A percentile compares a stretch with the other conserved stretches of the same genome.
Evolutionary conservation across 1,140 invertebrate species (phyloP).

Genomic region (Batillaria attramentaria): DNA sequence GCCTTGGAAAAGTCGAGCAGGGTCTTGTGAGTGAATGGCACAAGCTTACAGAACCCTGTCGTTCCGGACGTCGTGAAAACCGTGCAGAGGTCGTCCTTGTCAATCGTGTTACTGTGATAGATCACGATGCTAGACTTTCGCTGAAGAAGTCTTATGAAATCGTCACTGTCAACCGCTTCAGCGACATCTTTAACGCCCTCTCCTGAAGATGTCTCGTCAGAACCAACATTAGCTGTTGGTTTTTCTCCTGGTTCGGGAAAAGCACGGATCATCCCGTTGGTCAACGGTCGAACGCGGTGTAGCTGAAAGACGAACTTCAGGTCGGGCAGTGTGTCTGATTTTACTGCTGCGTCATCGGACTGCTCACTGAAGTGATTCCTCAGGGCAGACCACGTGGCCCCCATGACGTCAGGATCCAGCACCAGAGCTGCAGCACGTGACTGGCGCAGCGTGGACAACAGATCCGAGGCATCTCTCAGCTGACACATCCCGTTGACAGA

Average conservation of each 20-base stretch:
- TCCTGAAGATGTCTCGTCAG: too few species aligned
- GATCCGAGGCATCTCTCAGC: conserved; percentile 18
- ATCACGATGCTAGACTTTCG: background rate
- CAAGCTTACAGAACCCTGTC: conserved; percentile 13
- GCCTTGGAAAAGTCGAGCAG: background rate
- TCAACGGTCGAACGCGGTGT: too few species aligned
- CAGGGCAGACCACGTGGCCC: background rate
- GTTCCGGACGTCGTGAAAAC: conserved; percentile 26
- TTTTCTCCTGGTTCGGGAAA: too few species aligned
- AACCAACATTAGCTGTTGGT: too few species aligned
- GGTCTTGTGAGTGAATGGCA: background rate
- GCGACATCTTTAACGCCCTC: background rate
- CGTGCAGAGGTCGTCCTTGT: background rate
- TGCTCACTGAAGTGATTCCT: background rate
- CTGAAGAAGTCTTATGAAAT: background rate
- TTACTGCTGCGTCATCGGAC: background rate
- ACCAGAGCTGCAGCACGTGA: background rate
- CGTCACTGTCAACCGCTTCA: background rate
- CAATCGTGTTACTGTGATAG: background rate
- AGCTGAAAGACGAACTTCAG: background rate
- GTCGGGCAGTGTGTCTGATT: background rate
- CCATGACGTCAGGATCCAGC: conserved; percentile 8
- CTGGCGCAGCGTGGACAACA: background rate
- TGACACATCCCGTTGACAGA: conserved; percentile 9
- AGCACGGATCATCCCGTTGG: too few species aligned